Percentiles rank a stretch among this genome's conserved stretches.
Conservation (phyloP, 2,888 invertebrate genomes). For the Eilema depressum region DNA sequence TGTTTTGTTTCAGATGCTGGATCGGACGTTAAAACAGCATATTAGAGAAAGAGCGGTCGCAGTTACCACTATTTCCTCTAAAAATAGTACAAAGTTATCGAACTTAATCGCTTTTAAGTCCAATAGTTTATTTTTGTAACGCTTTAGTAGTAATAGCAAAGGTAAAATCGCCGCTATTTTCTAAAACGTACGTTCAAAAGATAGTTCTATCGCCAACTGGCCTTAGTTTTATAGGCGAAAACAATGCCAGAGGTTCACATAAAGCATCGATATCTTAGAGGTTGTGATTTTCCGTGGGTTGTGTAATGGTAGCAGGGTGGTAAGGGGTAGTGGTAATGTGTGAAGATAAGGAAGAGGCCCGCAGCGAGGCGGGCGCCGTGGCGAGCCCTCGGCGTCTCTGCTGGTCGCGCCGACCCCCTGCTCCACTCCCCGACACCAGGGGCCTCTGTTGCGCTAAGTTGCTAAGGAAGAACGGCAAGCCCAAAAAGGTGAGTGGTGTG, state of each 20-base stretch:
- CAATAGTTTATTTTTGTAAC: conserved; percentile 55
- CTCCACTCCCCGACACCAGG: conserved; percentile 89
- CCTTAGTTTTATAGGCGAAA: conserved; percentile 71
- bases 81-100: conserved; percentile 80
- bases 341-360: conserved; percentile 82
- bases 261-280: conserved; percentile 82
- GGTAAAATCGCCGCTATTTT: conserved; percentile 63
- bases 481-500: conserved; percentile 89
- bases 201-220: conserved; percentile 72
- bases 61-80: conserved; percentile 49
- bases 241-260: conserved; percentile 82
- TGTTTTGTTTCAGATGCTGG: conserved; percentile 83
- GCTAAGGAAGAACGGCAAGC: conserved; percentile 93
- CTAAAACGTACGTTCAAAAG: conserved; percentile 71
- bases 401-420: conserved; percentile 79
- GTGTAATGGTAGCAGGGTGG: conserved; percentile 65
- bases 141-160: conserved; percentile 30
- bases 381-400: conserved; percentile 76
- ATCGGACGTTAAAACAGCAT: conserved; percentile 78
- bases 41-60: conserved; percentile 64
- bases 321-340: conserved; percentile 72
- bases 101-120: conserved; percentile 70
- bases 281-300: conserved; percentile 77
- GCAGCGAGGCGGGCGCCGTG: conserved; percentile 73
- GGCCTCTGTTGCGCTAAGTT: conserved; percentile 94